A percentile compares a stretch with the other conserved stretches of the same genome.
These are phyloP conservation scores for Prionace glauca DNA, from an alignment of 2,797 vertebrate species.

Conservation along the genomic window DNA sequence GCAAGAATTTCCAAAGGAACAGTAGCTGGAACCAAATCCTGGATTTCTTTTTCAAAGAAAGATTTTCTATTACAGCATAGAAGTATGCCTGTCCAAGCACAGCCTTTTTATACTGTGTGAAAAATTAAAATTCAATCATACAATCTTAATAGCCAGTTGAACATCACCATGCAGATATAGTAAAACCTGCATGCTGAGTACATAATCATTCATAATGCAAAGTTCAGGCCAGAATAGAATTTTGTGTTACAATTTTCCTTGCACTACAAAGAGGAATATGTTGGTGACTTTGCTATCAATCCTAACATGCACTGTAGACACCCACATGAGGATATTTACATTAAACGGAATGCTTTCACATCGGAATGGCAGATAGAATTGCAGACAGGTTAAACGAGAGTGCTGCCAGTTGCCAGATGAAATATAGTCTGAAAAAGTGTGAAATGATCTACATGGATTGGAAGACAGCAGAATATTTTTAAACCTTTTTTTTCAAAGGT, in stretches of 20 bases:
- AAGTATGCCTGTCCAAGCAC: neutral
- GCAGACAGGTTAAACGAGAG: neutral
- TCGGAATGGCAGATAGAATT: neutral
- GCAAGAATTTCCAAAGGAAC: neutral
- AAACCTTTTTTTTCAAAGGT: neutral
- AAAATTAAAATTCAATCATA: constrained; percentile 22
- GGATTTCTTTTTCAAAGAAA: neutral
- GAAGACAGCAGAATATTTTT: neutral
- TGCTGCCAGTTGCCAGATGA: neutral
- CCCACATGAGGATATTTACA: neutral
- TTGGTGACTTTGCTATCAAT: neutral
- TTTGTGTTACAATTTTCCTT: neutral
- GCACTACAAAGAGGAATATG: neutral
- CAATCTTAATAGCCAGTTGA: neutral
- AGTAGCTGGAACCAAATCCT: neutral
- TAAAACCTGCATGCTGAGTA: neutral
- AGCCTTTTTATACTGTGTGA: neutral
- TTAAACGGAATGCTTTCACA: neutral
- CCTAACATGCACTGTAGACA: neutral
- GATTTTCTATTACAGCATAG: neutral
- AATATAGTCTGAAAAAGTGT: neutral
- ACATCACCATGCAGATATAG: neutral
- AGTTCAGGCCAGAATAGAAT: neutral
- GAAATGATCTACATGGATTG: neutral
- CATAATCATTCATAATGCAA: constrained; percentile 24